Evolutionary conservation across 2,797 vertebrate species (phyloP).

Genomic region (Cynodonichthys magdalenae): DNA sequence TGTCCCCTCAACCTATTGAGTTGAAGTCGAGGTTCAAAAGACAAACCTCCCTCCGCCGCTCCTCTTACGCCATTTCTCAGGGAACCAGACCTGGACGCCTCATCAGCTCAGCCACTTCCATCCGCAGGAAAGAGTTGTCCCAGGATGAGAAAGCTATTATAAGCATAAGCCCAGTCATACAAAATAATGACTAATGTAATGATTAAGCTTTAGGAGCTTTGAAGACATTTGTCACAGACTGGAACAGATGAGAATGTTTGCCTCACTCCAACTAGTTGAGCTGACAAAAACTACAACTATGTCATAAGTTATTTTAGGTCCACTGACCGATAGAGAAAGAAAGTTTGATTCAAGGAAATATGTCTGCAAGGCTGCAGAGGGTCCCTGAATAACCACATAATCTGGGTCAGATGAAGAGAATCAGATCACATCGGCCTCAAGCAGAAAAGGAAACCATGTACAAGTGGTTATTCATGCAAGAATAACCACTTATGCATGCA

Average conservation of each 20-base stretch:
- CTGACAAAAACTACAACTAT: too few species aligned
- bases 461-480: background rate
- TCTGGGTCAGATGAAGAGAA: too few species aligned
- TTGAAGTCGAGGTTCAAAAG: conserved; percentile 65
- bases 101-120: conserved; percentile 70
- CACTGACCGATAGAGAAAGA: too few species aligned
- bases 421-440: too few species aligned
- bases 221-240: too few species aligned
- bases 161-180: conserved; percentile 5
- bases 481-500: background rate
- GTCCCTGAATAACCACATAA: too few species aligned
- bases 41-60: conserved; percentile 66
- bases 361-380: too few species aligned
- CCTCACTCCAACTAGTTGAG: too few species aligned
- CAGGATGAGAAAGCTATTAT: conserved; percentile 42
- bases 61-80: conserved; percentile 88
- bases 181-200: background rate
- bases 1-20: conserved; percentile 51
- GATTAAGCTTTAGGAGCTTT: background rate
- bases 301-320: too few species aligned
- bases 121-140: conserved; percentile 12
- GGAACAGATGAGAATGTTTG: too few species aligned
- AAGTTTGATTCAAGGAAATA: too few species aligned
- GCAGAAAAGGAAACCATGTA: background rate
- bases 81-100: conserved; percentile 77